Conservation (phyloP, 2,113 vertebrate species). For the Merops nubicus region DNA sequence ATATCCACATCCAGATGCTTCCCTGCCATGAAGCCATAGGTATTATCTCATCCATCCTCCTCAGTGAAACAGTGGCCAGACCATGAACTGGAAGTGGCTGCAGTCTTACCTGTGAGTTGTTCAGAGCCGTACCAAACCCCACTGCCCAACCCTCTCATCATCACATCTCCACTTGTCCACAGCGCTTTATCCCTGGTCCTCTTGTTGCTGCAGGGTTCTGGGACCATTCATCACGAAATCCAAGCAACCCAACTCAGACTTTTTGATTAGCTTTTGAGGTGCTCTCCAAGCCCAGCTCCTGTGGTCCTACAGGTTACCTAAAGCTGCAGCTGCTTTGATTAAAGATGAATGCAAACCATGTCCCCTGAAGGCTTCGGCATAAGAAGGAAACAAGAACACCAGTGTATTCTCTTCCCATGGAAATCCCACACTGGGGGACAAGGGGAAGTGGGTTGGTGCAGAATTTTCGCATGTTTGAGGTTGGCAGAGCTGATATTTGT, state of each 20-base stretch:
- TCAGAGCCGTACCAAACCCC: background rate
- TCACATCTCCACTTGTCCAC: background rate
- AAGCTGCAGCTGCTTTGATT: background rate
- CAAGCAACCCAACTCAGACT: background rate
- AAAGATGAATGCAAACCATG: slow-evolving; percentile 1
- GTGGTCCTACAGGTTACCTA: background rate
- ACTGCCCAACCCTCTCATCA: background rate
- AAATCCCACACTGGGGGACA: background rate
- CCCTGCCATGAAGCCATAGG: background rate
- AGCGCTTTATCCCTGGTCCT: background rate
- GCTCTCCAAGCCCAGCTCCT: background rate
- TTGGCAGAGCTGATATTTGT: background rate
- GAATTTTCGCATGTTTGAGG: slow-evolving; percentile 28
- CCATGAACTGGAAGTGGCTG: background rate
- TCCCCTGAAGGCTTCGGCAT: background rate
- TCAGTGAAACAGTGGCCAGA: background rate
- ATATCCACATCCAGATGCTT: background rate
- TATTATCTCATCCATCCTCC: background rate
- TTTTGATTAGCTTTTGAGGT: background rate
- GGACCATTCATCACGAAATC: background rate
- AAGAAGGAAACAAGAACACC: background rate
- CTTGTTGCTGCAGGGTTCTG: background rate
- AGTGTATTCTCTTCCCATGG: background rate
- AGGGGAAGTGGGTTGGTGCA: background rate
- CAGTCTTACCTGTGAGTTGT: background rate